Evolutionary conservation across 2,888 invertebrate genomes (phyloP).

Genomic region (Mimumesa dahlbomi): DNA sequence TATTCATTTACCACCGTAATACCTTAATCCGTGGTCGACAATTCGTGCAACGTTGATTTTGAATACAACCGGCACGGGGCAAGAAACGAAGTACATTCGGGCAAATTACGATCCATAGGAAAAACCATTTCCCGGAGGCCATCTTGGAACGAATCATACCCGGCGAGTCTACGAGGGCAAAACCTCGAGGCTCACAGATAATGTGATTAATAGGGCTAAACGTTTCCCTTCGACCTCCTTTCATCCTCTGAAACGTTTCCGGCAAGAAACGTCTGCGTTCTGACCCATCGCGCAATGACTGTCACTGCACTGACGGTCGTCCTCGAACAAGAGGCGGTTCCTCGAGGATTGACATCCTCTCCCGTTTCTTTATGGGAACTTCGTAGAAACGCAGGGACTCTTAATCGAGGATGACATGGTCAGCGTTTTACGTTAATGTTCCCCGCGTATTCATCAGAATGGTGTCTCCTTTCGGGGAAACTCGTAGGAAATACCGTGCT

Average conservation of each 20-base stretch:
- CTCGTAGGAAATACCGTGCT: slow-evolving; percentile 25
- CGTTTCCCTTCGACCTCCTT: slow-evolving; percentile 44
- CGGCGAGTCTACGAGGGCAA: slow-evolving; percentile 52
- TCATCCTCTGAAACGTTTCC: slow-evolving; percentile 33
- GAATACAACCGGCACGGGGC: background rate
- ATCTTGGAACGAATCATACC: slow-evolving; percentile 29
- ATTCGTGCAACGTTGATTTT: background rate
- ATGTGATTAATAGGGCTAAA: slow-evolving; percentile 75
- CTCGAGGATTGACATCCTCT: slow-evolving; percentile 21
- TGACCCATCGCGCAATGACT: slow-evolving; percentile 52
- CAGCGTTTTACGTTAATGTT: slow-evolving; percentile 53
- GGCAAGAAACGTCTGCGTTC: slow-evolving; percentile 64
- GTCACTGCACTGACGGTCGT: slow-evolving; percentile 55
- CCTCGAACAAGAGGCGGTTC: slow-evolving; percentile 17
- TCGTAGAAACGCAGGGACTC: slow-evolving; percentile 22
- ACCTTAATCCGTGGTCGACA: slow-evolving; percentile 3
- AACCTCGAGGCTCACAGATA: slow-evolving; percentile 69
- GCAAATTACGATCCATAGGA: slow-evolving; percentile 16
- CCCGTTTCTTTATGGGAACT: slow-evolving; percentile 20
- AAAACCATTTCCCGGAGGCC: slow-evolving; percentile 20
- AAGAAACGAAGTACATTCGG: slow-evolving; percentile 30
- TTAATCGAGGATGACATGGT: slow-evolving; percentile 47
- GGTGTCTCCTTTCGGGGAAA: slow-evolving; percentile 21
- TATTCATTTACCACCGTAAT: too few species aligned
- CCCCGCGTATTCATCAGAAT: slow-evolving; percentile 36